Conservation (phyloP, 2,888 invertebrate species). For the Lithophane ornitopus region DNA sequence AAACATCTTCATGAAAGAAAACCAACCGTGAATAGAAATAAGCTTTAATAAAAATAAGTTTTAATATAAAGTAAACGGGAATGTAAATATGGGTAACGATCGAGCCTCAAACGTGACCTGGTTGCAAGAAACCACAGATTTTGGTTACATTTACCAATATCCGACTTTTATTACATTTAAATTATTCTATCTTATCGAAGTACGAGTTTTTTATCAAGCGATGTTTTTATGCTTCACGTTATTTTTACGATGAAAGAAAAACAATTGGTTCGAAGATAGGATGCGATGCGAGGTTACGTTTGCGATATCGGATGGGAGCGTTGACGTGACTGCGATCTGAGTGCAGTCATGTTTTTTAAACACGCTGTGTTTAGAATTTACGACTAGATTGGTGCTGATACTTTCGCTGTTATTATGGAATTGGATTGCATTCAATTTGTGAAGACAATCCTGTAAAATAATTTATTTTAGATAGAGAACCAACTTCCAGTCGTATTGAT, state of each 20-base stretch:
- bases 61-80: constrained; percentile 66
- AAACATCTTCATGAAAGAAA: constrained; percentile 46
- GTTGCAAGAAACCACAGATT: constrained; percentile 60
- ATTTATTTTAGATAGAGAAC: not conserved
- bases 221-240: constrained; percentile 57
- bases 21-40: constrained; percentile 61
- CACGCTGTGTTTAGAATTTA: constrained; percentile 33
- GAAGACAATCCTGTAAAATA: not conserved
- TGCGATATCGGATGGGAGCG: constrained; percentile 33
- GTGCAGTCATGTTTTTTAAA: constrained; percentile 52
- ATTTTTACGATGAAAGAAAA: constrained; percentile 59
- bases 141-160: constrained; percentile 63
- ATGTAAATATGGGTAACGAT: constrained; percentile 65
- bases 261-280: constrained; percentile 50
- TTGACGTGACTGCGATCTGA: constrained; percentile 34
- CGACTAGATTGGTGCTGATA: constrained; percentile 13
- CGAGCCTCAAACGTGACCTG: constrained; percentile 59
- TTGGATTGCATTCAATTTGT: constrained; percentile 27
- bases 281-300: constrained; percentile 10
- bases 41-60: constrained; percentile 67
- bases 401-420: constrained; percentile 11
- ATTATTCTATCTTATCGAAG: constrained; percentile 65
- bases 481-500: not conserved
- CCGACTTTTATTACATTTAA: constrained; percentile 67
- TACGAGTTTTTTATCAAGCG: constrained; percentile 58